Evolutionary conservation across 2,888 invertebrate species (phyloP), one percentile per base, ranked within the genome.

Genomic region (Athetis lepigone): DNA sequence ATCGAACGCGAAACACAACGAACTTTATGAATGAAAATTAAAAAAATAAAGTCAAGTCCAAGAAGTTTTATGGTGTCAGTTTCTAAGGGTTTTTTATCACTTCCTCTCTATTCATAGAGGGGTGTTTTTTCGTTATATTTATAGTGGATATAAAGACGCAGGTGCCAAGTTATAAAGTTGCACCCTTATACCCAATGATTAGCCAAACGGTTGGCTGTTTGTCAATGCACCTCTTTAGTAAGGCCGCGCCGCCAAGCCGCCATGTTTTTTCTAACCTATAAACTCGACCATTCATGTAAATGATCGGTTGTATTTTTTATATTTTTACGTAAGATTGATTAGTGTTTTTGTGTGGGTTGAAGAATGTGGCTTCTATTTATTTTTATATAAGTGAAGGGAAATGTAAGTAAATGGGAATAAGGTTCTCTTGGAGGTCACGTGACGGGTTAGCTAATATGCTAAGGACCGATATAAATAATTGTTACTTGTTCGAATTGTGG

Each of bases 111-210:
- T 93, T 93, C 84, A 86, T 73, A 58, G 45, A 55, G 65, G 79
- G 83, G 83, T 85, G 85, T 82, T 84, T 80, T 82, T 77, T 80
- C 25, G 61, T 75, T 70, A 80, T 82, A 81, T 87, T 85, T 86
- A 83, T 86, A 62, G 66, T 82, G 77, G 86, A 83, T 88, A 92
- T 92, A 92, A 93, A 92, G 84, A 84, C 79, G 90, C 95, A 94
- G 94, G 94, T 94, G 94, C 84, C 85, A 86, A 88, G 93, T 86
- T 87, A 86, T 90, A 85, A 88, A 83, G 83, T 86, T 83, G 83
- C 85, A 84, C 82, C 88, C 88, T 86, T 83, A 82, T 85, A 85
- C 83, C 88, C 88, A 87, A 90, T 92, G 91, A 93, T 94, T 91
- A 90, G 92, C 88, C 88, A 85, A 88, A 90, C 85, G 85, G 87